phyloP scores from a whole-genome alignment of 2,113 vertebrate genomes.

The Alces alces region DNA sequence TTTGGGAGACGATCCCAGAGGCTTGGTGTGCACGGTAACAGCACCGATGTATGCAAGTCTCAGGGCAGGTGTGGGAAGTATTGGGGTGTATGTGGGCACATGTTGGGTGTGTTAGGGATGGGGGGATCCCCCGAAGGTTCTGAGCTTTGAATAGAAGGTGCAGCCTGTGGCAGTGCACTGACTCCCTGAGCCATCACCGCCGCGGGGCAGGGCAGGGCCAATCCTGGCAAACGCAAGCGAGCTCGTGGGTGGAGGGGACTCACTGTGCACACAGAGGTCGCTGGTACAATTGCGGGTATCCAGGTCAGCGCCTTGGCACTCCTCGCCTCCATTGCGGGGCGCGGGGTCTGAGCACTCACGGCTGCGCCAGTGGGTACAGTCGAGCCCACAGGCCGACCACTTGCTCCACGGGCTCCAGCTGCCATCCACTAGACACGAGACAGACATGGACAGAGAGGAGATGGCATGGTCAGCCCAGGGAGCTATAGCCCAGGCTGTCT shows the following conservation, averaged over 20 bases:
- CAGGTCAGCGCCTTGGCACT: constrained; percentile 91
- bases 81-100: neutral
- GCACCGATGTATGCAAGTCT: neutral
- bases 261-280: constrained; percentile 94
- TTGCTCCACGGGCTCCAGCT: constrained; percentile 98
- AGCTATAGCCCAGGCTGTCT: neutral
- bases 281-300: constrained; percentile 97
- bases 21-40: neutral
- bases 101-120: neutral
- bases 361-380: constrained; percentile 96
- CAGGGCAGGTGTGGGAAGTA: neutral
- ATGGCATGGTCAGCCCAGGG: neutral
- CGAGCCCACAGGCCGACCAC: constrained; percentile 92
- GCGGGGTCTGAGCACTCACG: constrained; percentile 94
- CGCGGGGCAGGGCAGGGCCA: neutral
- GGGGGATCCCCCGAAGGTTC: rapidly evolving
- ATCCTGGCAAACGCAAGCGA: neutral
- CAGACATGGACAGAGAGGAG: constrained; percentile 27
- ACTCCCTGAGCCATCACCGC: neutral
- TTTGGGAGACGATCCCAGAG: too few species aligned
- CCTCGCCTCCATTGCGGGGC: constrained; percentile 93
- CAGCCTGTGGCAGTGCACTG: neutral
- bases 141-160: neutral
- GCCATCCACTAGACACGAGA: constrained; percentile 87
- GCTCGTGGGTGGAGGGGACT: constrained; percentile 68